Base-by-base conservation (phyloP, 1,140 invertebrate species). In the Telenomus remus region DNA sequence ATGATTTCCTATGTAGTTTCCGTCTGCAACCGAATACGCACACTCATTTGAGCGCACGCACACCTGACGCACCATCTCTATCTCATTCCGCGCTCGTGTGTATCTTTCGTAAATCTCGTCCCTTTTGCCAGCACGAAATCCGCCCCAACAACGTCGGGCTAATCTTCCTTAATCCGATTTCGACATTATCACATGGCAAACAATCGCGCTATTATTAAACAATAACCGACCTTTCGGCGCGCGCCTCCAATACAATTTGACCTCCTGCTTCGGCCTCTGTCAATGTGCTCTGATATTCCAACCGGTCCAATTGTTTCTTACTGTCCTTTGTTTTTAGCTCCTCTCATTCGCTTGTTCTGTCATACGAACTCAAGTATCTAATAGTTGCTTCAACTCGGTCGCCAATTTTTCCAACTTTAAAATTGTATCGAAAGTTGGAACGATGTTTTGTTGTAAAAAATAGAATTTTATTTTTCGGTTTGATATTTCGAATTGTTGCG, bases 201-300 rank as follows among this genome's bases (percentile, higher is more conserved):
- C 64, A 69, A 69, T 75, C 59, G 46, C n/a, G 53, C 48, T 39
- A 64, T 69, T 63, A 69, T 75, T 44, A 75, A 69, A 69, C 59
- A 53, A 75, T 66, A 53, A 61, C 34, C 49, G 49, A 55, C 54
- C 61, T 61, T 55, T 63, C 48, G 43, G 14, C 42, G 33, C 9
- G 35, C 33, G 46, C 39, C 56, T 34, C 5, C 9, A 27, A 59
- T 69, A 49, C 60, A 75, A 53, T 65, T 75, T 55, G 54, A 64
- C 59, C 64, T 60, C 43, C 47, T 15, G 33, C 51, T 57, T 69
- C 68, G 51, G 16, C 35, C 35, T n/a, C 54, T 13, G 14, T 55
- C 16, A 10, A 33, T 57, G 16, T 11, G 15, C 16, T 34, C 50
- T 49, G 33, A 59, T 55, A 66, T 61, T 50, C 34, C 71, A 66